Evolutionary conservation across 2,113 vertebrate genomes (phyloP).

Genomic region (Galeopterus variegatus): DNA sequence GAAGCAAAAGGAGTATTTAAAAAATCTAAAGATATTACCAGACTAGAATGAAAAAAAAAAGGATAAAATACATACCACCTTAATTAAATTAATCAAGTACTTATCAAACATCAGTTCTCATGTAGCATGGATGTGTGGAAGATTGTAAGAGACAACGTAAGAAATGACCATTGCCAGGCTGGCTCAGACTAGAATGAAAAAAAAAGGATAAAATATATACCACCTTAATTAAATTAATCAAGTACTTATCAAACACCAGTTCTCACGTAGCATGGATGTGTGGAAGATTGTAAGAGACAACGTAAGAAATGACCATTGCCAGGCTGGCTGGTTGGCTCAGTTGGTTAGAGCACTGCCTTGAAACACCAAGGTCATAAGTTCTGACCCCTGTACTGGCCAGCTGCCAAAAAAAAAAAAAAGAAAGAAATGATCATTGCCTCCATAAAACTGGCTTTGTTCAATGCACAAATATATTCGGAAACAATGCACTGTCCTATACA

Average conservation of each 20-base stretch:
- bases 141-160: background rate
- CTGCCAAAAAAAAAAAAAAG: too few relatives aligned
- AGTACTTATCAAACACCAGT: background rate
- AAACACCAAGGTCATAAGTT: too few relatives aligned
- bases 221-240: background rate
- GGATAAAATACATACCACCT: background rate
- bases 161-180: background rate
- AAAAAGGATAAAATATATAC: background rate
- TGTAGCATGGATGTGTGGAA: background rate
- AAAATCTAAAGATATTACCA: background rate
- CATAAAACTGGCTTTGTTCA: background rate
- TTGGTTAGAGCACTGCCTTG: too few relatives aligned
- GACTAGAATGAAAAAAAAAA: too few relatives aligned
- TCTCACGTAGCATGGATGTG: background rate
- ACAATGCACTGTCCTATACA: background rate
- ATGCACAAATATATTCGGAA: background rate
- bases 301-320: background rate
- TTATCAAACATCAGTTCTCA: background rate
- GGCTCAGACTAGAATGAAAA: background rate
- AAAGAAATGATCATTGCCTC: background rate
- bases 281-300: background rate
- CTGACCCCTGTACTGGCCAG: too few relatives aligned
- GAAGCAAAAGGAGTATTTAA: constrained; percentile 27
- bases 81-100: background rate
- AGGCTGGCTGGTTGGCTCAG: too few relatives aligned